Conservation (phyloP, 2,113 vertebrate species). For the Scortum barcoo region DNA sequence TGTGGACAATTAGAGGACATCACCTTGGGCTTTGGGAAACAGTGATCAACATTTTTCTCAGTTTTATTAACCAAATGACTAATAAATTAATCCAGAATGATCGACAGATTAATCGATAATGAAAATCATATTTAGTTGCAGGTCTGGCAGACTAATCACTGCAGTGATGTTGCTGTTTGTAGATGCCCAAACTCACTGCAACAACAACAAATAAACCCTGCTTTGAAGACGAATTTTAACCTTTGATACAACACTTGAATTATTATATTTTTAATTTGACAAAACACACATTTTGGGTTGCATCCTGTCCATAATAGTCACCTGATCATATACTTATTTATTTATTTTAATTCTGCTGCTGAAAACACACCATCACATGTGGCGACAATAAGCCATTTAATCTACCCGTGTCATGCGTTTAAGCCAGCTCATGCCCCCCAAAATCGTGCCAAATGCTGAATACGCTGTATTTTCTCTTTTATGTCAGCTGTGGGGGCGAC, state of each 20-base stretch:
- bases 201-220: neutral
- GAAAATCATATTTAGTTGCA: too few species aligned
- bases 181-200: neutral
- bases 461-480: neutral
- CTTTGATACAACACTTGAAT: neutral
- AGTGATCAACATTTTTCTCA: too few species aligned
- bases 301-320: neutral
- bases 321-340: too few species aligned
- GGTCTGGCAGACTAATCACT: neutral
- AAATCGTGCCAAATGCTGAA: neutral
- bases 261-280: neutral
- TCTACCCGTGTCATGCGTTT: neutral
- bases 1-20: too few species aligned
- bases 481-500: conserved; percentile 28
- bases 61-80: too few species aligned
- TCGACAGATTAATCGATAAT: too few species aligned
- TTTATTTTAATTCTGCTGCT: neutral
- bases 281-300: neutral
- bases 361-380: too few species aligned
- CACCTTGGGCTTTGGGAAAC: too few species aligned
- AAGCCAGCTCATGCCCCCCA: neutral
- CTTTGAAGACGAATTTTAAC: neutral
- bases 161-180: neutral
- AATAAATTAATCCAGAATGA: too few species aligned
- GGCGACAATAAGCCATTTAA: neutral